Conservation (phyloP, 1,140 invertebrate genomes). For the Sesamia nonagrioides region DNA sequence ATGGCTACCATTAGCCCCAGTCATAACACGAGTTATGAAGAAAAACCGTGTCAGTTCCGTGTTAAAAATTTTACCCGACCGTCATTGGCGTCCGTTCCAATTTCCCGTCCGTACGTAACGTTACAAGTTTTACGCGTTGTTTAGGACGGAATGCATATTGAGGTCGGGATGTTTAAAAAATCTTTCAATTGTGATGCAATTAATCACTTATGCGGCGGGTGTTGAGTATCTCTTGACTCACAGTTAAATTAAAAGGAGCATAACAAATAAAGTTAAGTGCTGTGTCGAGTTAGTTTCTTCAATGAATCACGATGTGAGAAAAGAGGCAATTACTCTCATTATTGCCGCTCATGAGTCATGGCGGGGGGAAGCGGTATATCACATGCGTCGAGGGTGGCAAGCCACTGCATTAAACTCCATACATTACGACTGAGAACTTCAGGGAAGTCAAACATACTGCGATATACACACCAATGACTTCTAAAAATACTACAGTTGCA, state of each 20-base stretch:
- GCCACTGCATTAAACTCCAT: conserved; percentile 32
- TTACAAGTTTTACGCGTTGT: conserved; percentile 11
- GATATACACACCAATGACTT: conserved; percentile 14
- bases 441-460: conserved; percentile 26
- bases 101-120: conserved; percentile 41
- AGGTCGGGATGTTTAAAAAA: conserved; percentile 48
- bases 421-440: conserved; percentile 34
- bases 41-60: conserved; percentile 72
- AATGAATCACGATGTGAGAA: conserved; percentile 85
- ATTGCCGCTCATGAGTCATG: conserved; percentile 76
- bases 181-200: conserved; percentile 47
- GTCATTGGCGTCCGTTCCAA: conserved; percentile 38
- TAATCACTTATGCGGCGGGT: conserved; percentile 58
- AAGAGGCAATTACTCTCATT: conserved; percentile 84
- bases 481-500: background rate
- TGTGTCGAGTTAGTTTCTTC: conserved; percentile 67
- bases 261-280: conserved; percentile 77
- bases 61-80: conserved; percentile 50
- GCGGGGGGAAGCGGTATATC: conserved; percentile 67
- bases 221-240: conserved; percentile 64
- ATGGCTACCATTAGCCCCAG: conserved; percentile 61
- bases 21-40: conserved; percentile 53
- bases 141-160: conserved; percentile 22
- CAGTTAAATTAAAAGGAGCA: conserved; percentile 75
- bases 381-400: conserved; percentile 57